phyloP scores from a whole-genome alignment of 2,113 vertebrate species.

The Ia io region DNA sequence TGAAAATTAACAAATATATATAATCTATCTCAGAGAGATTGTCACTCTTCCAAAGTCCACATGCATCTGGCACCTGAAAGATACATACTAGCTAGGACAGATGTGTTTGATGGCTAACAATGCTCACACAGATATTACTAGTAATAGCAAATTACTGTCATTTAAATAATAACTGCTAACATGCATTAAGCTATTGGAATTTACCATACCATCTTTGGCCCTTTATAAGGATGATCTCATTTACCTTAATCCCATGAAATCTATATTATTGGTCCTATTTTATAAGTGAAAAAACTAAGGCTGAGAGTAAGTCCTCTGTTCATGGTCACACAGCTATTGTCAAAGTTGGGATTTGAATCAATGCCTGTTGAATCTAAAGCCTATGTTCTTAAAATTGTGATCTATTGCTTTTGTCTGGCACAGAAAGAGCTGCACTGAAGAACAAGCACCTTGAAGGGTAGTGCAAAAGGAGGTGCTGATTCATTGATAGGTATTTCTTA shows the following conservation, averaged over 20 bases:
- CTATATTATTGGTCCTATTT: neutral
- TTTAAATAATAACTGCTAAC: conserved; percentile 27
- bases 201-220: neutral
- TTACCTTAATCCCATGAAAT: neutral
- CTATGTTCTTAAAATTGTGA: neutral
- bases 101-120: neutral
- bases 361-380: neutral
- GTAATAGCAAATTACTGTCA: neutral
- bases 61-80: neutral
- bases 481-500: neutral
- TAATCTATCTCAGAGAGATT: neutral
- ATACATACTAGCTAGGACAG: neutral
- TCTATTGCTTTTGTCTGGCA: neutral
- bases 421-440: neutral
- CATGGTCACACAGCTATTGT: neutral
- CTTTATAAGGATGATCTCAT: neutral
- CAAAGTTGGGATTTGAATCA: neutral
- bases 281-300: neutral
- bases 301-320: neutral
- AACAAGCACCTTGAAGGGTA: neutral
- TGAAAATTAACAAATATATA: neutral
- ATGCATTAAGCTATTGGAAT: neutral
- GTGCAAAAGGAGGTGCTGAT: neutral
- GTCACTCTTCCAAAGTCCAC: neutral
- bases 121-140: neutral